Conservation (phyloP, 1,140 invertebrate species). For the Nilaparvata lugens region DNA sequence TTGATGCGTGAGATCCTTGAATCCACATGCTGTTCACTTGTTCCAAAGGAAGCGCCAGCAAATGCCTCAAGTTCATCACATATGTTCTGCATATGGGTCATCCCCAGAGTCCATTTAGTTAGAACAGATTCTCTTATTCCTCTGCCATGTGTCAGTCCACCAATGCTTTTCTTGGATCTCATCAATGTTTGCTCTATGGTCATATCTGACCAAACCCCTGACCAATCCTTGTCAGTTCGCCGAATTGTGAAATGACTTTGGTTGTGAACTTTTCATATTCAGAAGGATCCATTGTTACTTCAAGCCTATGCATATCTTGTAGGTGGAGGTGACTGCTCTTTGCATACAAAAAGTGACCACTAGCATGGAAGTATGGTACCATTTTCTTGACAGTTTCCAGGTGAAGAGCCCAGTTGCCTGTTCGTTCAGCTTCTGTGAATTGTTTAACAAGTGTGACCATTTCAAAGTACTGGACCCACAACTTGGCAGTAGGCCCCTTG, state of each 20-base stretch:
- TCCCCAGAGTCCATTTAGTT: slow-evolving; percentile 32
- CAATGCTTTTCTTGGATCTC: slow-evolving; percentile 35
- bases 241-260: slow-evolving; percentile 33
- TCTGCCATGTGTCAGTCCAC: slow-evolving; percentile 32
- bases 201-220: slow-evolving; percentile 35
- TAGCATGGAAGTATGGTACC: slow-evolving; percentile 32
- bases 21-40: slow-evolving; percentile 37
- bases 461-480: slow-evolving; percentile 35
- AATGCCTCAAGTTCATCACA: slow-evolving; percentile 29
- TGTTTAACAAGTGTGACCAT: slow-evolving; percentile 25
- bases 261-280: slow-evolving; percentile 33
- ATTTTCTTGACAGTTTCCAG: slow-evolving; percentile 25
- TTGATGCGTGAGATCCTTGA: slow-evolving; percentile 31
- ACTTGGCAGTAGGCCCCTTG: slow-evolving; percentile 30
- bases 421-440: slow-evolving; percentile 16
- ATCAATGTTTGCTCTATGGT: slow-evolving; percentile 35
- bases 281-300: slow-evolving; percentile 24
- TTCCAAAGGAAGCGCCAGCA: slow-evolving; percentile 28
- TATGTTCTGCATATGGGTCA: slow-evolving; percentile 26
- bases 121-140: slow-evolving; percentile 32
- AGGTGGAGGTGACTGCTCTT: slow-evolving; percentile 34
- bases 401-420: slow-evolving; percentile 29
- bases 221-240: slow-evolving; percentile 36
- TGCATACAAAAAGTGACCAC: slow-evolving; percentile 32
- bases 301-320: slow-evolving; percentile 31